Conservation (phyloP, 2,113 vertebrate genomes). For the Phrynosoma blainvillii region DNA sequence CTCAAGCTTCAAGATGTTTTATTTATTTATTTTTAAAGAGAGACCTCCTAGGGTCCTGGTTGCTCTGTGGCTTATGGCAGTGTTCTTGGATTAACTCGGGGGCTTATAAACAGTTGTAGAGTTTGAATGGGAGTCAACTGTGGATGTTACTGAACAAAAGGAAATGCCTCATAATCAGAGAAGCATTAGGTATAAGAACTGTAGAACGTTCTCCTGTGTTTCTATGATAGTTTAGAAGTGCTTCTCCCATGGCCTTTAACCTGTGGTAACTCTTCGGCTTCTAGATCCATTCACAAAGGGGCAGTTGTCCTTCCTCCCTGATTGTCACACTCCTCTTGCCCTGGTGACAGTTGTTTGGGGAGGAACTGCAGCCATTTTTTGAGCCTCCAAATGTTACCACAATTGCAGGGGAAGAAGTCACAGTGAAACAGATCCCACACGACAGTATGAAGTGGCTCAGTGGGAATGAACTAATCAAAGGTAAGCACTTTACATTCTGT, state of each 20-base stretch:
- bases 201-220: neutral
- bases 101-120: neutral
- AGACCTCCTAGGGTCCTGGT: no score
- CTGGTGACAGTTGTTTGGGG: neutral
- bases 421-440: neutral
- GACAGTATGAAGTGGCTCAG: neutral
- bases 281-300: neutral
- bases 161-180: neutral
- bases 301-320: neutral
- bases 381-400: no score
- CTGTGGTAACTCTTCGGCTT: neutral
- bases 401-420: neutral
- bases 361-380: neutral
- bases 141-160: neutral
- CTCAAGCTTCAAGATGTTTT: neutral
- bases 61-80: neutral
- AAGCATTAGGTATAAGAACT: no score
- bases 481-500: neutral
- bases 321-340: neutral
- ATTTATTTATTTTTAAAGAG: no score
- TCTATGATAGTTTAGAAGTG: no score
- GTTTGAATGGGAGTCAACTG: neutral
- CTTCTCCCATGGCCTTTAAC: neutral
- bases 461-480: neutral
- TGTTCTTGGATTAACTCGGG: neutral